Evolutionary conservation across 2,888 invertebrate species (phyloP).

Genomic region (Nematopogon swammerdamellus): DNA sequence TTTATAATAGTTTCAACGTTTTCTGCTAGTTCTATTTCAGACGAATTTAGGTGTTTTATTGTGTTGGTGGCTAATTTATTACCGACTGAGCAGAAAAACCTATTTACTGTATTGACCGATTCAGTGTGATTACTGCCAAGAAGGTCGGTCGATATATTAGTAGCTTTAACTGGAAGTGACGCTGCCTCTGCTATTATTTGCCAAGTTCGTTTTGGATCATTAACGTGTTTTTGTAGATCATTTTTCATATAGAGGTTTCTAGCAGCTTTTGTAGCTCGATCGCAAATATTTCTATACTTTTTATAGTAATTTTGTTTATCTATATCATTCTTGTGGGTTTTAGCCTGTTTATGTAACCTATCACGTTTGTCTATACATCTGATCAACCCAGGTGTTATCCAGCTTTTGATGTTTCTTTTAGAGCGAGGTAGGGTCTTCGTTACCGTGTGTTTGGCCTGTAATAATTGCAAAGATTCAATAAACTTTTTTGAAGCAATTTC

Average conservation of each 20-base stretch:
- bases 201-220: neutral
- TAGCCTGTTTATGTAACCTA: neutral
- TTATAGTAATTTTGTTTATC: neutral
- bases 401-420: neutral
- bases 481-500: no score
- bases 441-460: neutral
- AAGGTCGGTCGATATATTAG: neutral
- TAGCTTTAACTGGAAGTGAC: neutral
- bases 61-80: neutral
- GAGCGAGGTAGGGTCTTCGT: neutral
- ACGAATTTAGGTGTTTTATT: neutral
- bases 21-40: neutral
- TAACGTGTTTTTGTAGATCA: neutral
- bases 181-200: neutral
- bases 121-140: neutral
- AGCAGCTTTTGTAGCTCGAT: neutral
- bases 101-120: neutral
- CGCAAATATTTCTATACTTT: constrained; percentile 1
- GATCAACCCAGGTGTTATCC: constrained; percentile 1
- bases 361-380: neutral
- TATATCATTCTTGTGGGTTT: neutral
- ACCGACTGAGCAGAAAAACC: neutral
- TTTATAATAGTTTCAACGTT: neutral
- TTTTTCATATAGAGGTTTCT: neutral
- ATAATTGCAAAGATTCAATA: no score